Base-by-base conservation (phyloP, 2,113 vertebrate genomes). In the Ammospiza caudacuta region DNA sequence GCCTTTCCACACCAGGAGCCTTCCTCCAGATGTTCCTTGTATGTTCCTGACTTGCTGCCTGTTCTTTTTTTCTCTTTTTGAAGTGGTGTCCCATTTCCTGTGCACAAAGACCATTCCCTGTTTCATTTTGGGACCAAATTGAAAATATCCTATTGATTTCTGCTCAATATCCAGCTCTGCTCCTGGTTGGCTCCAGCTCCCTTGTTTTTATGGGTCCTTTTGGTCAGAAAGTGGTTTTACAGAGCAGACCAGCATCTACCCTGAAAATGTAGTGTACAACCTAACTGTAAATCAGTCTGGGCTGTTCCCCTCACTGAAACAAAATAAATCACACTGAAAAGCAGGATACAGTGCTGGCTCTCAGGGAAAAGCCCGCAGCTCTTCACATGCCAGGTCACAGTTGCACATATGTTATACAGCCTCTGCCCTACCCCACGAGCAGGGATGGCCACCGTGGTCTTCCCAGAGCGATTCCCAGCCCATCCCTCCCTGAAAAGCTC, bases 71-170 rank as follows among this genome's bases (percentile, higher is more conserved):
- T 1, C 13, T 83, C 49, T 92, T 73, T 95, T 89, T 95, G 93
- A 96, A 94, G 93, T 89, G 73, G 89, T 85, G 83, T 95, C 88
- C 84, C 84, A 90, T 96, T 97, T 96, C 92, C 87, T 74, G 61
- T 49, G 54, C 77, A 85, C 43, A 85, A 86, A 94, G 69, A 52
- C 44, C 13, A n/a, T 88, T 86, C 83, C 55, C 37, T 68, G 35
- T n/a, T 95, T 61, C 23, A 58, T 86, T 96, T 81, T 70, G 54
- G 39, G 75, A 20, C 22, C 27, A 46, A 67, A 61, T 72, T 61
- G 57, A 91, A 85, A 88, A 80, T 46, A 67, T 14, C 52, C 12
- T 83, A 51, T 73, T 35, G 57, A 63, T 67, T 93, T 86, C 55
- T 93, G 47, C 64, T 92, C 64, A 88, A 83, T 22, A 77, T 54